These are phyloP conservation scores for Coelinius sp. DNA, from an alignment of 2,888 invertebrate species.

Conservation along the genomic window DNA sequence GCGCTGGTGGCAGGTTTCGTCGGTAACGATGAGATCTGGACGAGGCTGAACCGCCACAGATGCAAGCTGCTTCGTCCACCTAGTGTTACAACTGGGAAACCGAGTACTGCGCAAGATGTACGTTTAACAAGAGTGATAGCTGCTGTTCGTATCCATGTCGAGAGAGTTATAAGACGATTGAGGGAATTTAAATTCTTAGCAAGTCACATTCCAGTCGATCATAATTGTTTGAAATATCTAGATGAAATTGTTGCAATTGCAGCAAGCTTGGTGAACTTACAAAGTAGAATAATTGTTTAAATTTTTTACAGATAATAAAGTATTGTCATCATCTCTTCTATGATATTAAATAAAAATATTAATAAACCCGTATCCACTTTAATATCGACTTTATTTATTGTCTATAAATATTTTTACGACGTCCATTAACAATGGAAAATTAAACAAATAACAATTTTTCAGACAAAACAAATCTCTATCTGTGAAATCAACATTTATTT, in stretches of 20 bases:
- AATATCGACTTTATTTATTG: too few species aligned
- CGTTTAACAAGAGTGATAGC: constrained; percentile 46
- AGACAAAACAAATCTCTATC: too few species aligned
- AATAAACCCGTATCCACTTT: too few species aligned
- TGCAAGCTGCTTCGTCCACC: constrained; percentile 43
- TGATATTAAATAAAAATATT: too few species aligned
- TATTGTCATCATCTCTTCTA: background rate
- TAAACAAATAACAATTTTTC: too few species aligned
- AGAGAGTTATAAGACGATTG: constrained; percentile 49
- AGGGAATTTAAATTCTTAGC: constrained; percentile 46
- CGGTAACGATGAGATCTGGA: too few species aligned
- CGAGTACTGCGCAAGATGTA: constrained; percentile 47
- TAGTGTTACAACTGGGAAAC: constrained; percentile 40
- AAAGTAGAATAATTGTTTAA: constrained; percentile 27
- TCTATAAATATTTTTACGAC: too few species aligned
- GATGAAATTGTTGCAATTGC: constrained; percentile 43
- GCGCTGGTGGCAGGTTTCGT: too few species aligned
- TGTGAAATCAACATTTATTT: too few species aligned
- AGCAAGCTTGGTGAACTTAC: constrained; percentile 45
- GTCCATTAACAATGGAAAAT: too few species aligned
- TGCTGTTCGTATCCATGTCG: constrained; percentile 48
- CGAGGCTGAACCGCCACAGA: too few species aligned
- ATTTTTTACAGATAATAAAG: background rate
- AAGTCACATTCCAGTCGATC: constrained; percentile 44
- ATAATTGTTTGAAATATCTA: constrained; percentile 29